Evolutionary conservation across 2,113 vertebrate genomes (phyloP), one percentile per base, ranked within the genome.

Genomic region (Leptobrachium ailaonicum): DNA sequence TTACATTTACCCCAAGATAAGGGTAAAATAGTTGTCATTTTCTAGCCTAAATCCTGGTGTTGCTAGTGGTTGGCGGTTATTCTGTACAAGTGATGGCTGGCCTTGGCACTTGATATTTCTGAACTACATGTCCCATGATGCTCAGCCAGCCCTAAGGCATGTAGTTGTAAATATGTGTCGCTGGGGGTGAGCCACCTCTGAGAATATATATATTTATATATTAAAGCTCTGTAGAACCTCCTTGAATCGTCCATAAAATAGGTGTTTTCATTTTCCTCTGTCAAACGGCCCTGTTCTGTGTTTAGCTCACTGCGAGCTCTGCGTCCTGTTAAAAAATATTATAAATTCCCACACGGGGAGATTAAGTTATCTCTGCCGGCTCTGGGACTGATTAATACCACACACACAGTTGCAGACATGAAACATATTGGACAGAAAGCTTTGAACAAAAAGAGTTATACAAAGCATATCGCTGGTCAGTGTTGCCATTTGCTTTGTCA

Each of bases 311-410:
- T 32, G 62, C 13, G 47, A 76, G 6, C 77, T 73, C 71, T 82
- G 64, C 45, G 43, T 79, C 70, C 82, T 76, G 83, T 85, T 67
- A 74, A 64, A 32, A 83, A 86, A 82, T 79, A 83, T 64, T 79
- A 64, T 70, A 44, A 44, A 66, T 75, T 76, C 80, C 56, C 71
- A 41, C 71, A 14, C 54, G 77, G 54, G 6, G 71, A 73, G 71
- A 82, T 85, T 75, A 78, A 84, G 76, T 74, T 83, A 69, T 75
- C 82, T 77, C 81, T 82, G 84, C 47, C 50, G 73, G 77, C 72
- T 68, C 77, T 66, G 82, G 82, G 82, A 81, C 75, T 79, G 67
- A 64, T 0, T 8, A 62, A 83, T 73, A 73, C 83, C 56, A 12
- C 62, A 8, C 13, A 82, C 77, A 20, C 42, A 41, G 70, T 40